Evolutionary conservation across 53 echinoderm and acorn worm species (phyloP).

Genomic region (Henricia sp.): DNA sequence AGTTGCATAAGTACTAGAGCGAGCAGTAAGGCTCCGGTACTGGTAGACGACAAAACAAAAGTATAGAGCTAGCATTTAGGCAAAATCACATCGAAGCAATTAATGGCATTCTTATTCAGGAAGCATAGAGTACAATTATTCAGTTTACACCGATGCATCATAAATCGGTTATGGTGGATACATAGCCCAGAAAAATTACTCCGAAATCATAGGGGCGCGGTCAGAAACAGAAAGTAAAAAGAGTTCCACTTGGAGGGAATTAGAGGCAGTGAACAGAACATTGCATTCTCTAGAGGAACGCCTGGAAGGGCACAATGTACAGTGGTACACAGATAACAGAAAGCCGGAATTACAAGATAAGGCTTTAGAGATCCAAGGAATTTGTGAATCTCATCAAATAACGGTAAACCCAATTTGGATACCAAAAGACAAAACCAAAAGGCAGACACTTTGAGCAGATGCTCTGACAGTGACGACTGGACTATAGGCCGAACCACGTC

Average conservation of each 20-base stretch:
- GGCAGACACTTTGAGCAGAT: background rate
- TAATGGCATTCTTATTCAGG: background rate
- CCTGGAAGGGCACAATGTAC: background rate
- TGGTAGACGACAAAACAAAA: background rate
- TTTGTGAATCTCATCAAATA: background rate
- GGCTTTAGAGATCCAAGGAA: background rate
- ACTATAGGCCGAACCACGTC: background rate
- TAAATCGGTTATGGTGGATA: background rate
- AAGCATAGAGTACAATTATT: background rate
- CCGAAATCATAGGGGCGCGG: background rate
- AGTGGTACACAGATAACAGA: conserved; percentile 5
- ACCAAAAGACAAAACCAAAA: background rate
- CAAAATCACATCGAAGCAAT: background rate
- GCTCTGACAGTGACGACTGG: background rate
- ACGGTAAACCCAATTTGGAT: conserved; percentile 3
- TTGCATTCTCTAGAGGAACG: background rate
- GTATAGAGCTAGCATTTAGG: conserved; percentile 14
- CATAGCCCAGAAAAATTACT: background rate
- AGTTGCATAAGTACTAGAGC: conserved; percentile 20
- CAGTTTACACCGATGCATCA: background rate
- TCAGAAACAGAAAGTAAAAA: background rate
- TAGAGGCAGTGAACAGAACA: background rate
- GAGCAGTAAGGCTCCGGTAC: conserved; percentile 26
- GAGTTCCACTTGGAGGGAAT: background rate
- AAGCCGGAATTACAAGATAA: background rate